Evolutionary conservation across 2,797 vertebrate species (phyloP), one percentile per base, ranked within the genome.

Genomic region (Gorsachius magnificus): DNA sequence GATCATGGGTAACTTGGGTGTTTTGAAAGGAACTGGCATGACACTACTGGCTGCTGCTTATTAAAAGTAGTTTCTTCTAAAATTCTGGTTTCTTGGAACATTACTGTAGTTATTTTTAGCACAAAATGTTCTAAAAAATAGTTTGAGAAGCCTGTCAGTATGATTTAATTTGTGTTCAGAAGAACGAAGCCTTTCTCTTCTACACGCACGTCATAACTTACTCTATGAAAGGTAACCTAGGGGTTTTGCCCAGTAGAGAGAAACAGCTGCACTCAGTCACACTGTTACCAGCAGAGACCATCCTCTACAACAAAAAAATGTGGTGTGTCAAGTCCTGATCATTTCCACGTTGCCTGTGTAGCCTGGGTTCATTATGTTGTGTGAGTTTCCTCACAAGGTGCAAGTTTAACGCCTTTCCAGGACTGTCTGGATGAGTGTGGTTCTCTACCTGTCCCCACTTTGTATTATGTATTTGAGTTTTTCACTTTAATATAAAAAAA

Each of bases 11-110:
- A 54, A 10, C 2, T 2, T 1, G 9, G 20, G 19, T 54, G 13
- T 28, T 83, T 54, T 25, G 56, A 41, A 38, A 74, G 41, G 18
- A 29, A 41, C 2, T 4, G 69, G 17, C 13, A 35, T 19, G 15
- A 53, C 54, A 21, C 22, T 66, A 48, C 20, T 20, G 38, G 46
- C 51, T 88, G 83, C 66, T 91, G 81, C 78, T 83, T 24, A 91
- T 84, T 95, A 91, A 92, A 95, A 89, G 20, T 13, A 50, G 22
- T 84, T 91, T 65, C 20, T 83, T 69, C 54, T 72, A 45, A 76
- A 78, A 82, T 33, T 54, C 36, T 31, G 41, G 17, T 38, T 68
- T 90, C 48, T 80, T 70, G 43, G 13, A 57, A 50, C 7, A 26
- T 58, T 38, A 36, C 28, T 11, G 5, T 21, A 38, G 43, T 72